Conservation (phyloP, 2,113 vertebrate genomes). For the Psephotus haematonotus region DNA sequence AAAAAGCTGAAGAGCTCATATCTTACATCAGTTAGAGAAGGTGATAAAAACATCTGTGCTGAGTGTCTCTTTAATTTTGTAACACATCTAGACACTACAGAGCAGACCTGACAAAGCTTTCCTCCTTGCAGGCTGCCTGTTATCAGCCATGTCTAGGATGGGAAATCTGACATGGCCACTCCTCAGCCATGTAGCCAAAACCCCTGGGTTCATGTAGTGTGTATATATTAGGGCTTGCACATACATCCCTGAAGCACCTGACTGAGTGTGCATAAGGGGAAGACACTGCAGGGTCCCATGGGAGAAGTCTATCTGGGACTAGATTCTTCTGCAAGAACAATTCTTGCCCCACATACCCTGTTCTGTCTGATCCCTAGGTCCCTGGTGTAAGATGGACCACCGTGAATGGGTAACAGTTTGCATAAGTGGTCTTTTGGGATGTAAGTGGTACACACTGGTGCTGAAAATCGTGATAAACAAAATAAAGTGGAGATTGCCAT, state of each 20-base stretch:
- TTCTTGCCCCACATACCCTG: background rate
- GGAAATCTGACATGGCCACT: background rate
- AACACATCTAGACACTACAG: background rate
- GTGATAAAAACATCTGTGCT: background rate
- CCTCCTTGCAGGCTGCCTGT: background rate
- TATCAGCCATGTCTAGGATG: background rate
- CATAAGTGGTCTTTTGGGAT: background rate
- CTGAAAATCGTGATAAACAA: background rate
- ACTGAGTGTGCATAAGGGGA: background rate
- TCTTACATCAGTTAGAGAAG: background rate
- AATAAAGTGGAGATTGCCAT: background rate
- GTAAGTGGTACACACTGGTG: background rate
- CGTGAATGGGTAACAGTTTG: background rate
- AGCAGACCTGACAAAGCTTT: conserved; percentile 5
- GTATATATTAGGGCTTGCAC: background rate
- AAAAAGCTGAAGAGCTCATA: background rate
- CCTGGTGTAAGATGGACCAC: accelerated
- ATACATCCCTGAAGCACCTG: background rate
- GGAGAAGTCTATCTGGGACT: background rate
- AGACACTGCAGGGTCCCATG: accelerated
- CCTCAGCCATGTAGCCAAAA: background rate
- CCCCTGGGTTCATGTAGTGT: background rate
- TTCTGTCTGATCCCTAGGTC: background rate
- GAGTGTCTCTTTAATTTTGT: background rate
- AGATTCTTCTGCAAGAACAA: background rate